Evolutionary conservation across 1,140 invertebrate genomes (phyloP), one percentile per base, ranked within the genome.

Genomic region (Trachymyrmex cornetzi): DNA sequence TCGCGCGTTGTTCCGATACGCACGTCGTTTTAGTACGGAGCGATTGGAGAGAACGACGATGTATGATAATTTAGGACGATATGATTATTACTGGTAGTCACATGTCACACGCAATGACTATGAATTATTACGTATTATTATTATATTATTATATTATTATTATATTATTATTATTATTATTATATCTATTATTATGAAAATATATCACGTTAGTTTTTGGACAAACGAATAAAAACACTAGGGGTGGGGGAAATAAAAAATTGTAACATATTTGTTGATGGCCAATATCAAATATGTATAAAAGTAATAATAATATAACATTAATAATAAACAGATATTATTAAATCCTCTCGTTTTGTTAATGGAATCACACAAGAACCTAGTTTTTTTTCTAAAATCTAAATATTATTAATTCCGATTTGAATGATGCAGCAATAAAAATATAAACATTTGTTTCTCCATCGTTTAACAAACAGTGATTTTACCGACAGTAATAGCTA

Each of bases 241-340:
- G 53, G 69, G 61, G 30, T 69, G 82, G 55, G 38, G 71, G 85
- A 90, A 82, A 90, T 86, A 64, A 88, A 11, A 89, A 93, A 88
- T 89, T 93, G 91, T 92, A 92, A 93, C 90, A 93, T 93, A 93
- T 93, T 93, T 92, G 92, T 92, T 92, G 92, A 93, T 92, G 92
- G 92, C 92, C 92, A 92, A 93, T 93, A 93, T 93, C 91, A 93
- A 92, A 93, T 93, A 93, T 93, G 92, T 93, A 93, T 93, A 92
- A 92, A 93, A 92, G 75, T 88, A 93, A 92, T 91, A 92, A 92
- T 91, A 89, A 92, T 91, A 85, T 89, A 91, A 91, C 90, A 93
- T 92, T 92, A 93, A 85, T 92, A 93, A 92, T 93, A 93, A 93
- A 92, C 88, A 88, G 87, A 92, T 91, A 92, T 92, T 92, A 92